These are phyloP conservation scores for Galerucella nymphaeae DNA, from an alignment of 2,888 invertebrate species.

Conservation along the genomic window DNA sequence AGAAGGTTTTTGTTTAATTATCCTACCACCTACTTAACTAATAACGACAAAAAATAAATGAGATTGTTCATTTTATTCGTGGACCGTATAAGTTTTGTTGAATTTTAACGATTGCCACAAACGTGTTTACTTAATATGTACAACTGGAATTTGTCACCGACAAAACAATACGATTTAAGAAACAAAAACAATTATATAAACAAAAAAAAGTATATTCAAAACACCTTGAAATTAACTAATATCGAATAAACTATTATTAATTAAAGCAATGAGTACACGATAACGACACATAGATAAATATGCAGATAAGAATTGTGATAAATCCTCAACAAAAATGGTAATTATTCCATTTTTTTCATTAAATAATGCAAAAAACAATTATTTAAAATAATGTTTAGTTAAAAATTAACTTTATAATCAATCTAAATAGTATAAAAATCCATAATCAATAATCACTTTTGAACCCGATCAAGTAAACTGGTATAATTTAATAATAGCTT, in stretches of 20 bases:
- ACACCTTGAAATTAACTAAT: conserved; percentile 28
- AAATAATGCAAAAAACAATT: conserved; percentile 12
- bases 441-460: conserved; percentile 36
- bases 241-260: conserved; percentile 11
- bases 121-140: conserved; percentile 14
- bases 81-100: background rate
- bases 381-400: conserved; percentile 1
- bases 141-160: conserved; percentile 21
- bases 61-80: conserved; percentile 9
- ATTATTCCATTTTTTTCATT: conserved; percentile 3
- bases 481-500: conserved; percentile 42
- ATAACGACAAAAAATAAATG: background rate
- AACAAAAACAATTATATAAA: conserved; percentile 32
- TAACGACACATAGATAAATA: conserved; percentile 4
- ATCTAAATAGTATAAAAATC: conserved; percentile 18
- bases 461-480: conserved; percentile 34
- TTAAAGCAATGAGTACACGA: conserved; percentile 19
- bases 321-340: background rate
- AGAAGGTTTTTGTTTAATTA: background rate
- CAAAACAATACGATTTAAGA: conserved; percentile 14
- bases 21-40: conserved; percentile 5
- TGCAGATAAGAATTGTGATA: conserved; percentile 17
- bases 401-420: conserved; percentile 12
- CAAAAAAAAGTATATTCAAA: conserved; percentile 20
- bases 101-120: background rate